Conservation (phyloP, 2,113 vertebrate genomes). For the Mus spicilegus region DNA sequence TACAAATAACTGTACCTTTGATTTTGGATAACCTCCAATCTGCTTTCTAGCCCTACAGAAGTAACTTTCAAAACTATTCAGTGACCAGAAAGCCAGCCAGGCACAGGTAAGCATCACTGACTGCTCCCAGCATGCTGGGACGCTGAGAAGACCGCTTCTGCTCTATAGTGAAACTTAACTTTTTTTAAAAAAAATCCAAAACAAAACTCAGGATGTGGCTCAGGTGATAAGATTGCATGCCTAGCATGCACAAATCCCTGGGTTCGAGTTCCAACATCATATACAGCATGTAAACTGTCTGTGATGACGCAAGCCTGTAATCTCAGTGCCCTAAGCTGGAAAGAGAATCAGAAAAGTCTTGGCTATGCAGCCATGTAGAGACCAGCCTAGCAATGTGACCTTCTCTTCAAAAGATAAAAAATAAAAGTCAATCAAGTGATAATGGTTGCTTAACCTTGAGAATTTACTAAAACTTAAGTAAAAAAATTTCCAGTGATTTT, state of each 20-base stretch:
- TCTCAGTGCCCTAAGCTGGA: neutral
- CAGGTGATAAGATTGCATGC: neutral
- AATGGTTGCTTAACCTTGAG: neutral
- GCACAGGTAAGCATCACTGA: neutral
- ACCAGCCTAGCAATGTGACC: neutral
- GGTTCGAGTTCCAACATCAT: neutral
- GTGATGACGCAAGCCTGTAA: neutral
- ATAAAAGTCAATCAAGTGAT: neutral
- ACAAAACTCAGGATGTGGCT: neutral
- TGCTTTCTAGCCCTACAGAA: neutral
- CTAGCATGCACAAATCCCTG: neutral
- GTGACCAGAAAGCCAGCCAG: conserved; percentile 5
- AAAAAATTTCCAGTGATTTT: conserved; percentile 10
- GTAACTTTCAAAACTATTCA: conserved; percentile 28
- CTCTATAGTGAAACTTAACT: neutral
- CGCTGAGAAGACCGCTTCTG: neutral
- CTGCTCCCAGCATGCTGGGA: neutral
- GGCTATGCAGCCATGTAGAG: neutral
- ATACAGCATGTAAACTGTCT: neutral
- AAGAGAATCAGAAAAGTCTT: neutral
- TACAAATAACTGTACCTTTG: neutral
- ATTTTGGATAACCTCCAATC: neutral
- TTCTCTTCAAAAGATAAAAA: neutral
- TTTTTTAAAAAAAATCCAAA: neutral
- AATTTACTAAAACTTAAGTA: neutral